Conservation (phyloP, 2,888 invertebrate species). For the Ochropleura leucogaster region DNA sequence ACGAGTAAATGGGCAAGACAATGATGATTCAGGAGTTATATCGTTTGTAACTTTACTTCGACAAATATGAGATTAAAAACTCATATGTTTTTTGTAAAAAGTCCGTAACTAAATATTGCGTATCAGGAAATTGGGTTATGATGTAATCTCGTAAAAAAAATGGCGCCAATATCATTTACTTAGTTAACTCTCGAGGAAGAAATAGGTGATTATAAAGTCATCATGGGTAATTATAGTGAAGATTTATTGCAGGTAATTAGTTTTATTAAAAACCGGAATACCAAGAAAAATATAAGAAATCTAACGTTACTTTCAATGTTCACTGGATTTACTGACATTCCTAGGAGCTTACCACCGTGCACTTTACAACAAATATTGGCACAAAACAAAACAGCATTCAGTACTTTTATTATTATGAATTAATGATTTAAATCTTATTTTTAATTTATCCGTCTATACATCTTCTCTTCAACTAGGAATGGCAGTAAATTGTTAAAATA, state of each 20-base stretch:
- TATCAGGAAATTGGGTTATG: slow-evolving; percentile 10
- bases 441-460: slow-evolving; percentile 37
- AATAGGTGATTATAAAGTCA: slow-evolving; percentile 14
- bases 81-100: slow-evolving; percentile 24
- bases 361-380: slow-evolving; percentile 68
- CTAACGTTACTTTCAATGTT: slow-evolving; percentile 19
- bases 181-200: slow-evolving; percentile 18
- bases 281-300: slow-evolving; percentile 36
- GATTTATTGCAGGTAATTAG: slow-evolving; percentile 48
- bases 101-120: slow-evolving; percentile 28
- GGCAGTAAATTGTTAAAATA: slow-evolving; percentile 45
- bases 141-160: slow-evolving; percentile 43
- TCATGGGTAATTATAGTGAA: slow-evolving; percentile 37
- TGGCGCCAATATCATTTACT: slow-evolving; percentile 55
- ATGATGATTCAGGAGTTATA: slow-evolving; percentile 31
- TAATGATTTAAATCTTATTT: slow-evolving; percentile 25
- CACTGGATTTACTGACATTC: slow-evolving; percentile 56
- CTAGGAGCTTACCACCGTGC: slow-evolving; percentile 46
- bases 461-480: slow-evolving; percentile 48
- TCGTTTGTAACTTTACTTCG: slow-evolving; percentile 50
- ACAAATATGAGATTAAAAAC: slow-evolving; percentile 38
- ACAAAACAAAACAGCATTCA: slow-evolving; percentile 71
- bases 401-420: slow-evolving; percentile 45
- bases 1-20: slow-evolving; percentile 57
- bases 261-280: slow-evolving; percentile 38